Evolutionary conservation across 2,888 invertebrate species (phyloP).

Genomic region (Sinodicranocentrus sp.): DNA sequence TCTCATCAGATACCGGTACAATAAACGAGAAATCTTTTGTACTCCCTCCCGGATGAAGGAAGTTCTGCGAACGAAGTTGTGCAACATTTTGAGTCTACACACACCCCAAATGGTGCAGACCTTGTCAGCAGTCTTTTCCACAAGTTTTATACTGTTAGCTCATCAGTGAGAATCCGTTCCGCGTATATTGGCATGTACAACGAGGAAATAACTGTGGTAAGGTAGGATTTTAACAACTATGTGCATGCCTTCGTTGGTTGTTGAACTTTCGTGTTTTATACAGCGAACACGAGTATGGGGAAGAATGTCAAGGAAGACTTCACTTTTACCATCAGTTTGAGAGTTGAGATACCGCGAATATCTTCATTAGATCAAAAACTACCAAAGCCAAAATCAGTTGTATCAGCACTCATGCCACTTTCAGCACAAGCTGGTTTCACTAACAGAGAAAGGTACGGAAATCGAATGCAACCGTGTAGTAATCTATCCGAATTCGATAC

Average conservation of each 20-base stretch:
- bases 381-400: conserved; percentile 10
- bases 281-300: background rate
- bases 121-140: too few species aligned
- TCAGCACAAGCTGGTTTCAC: background rate
- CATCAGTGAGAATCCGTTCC: background rate
- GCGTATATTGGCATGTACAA: background rate
- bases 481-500: background rate
- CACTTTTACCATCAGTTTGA: background rate
- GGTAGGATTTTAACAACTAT: background rate
- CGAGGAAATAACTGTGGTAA: background rate
- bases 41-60: too few species aligned
- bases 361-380: conserved; percentile 41
- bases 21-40: too few species aligned
- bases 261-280: background rate
- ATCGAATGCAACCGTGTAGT: background rate
- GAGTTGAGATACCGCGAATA: conserved; percentile 16
- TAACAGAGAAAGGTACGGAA: background rate
- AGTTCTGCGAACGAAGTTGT: too few species aligned
- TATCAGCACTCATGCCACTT: conserved; percentile 22
- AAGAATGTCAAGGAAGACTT: conserved; percentile 18
- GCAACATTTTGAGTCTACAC: too few species aligned
- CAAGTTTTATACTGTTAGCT: too few species aligned
- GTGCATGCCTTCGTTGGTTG: background rate
- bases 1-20: too few species aligned
- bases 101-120: too few species aligned